Evolutionary conservation across 2,797 vertebrate genomes (phyloP).

Genomic region (Sebastes reedi): DNA sequence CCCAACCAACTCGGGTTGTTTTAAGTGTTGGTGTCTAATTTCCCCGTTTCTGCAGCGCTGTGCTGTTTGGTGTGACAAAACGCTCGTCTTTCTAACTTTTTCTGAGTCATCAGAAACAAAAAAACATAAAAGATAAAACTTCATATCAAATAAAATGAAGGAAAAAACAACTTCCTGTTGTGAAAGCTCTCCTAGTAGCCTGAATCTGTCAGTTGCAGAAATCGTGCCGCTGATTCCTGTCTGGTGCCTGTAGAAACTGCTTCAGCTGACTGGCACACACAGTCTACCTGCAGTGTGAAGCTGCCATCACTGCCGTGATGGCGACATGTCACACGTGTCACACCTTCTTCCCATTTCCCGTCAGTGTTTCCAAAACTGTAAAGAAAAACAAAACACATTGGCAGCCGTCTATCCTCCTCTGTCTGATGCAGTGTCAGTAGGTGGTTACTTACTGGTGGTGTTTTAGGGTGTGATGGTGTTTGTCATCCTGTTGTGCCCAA

Average conservation of each 20-base stretch:
- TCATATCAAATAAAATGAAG: not conserved
- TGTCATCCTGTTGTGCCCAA: not conserved
- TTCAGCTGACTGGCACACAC: not conserved
- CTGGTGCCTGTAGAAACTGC: not conserved
- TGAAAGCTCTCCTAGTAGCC: not conserved
- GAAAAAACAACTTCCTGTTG: not conserved
- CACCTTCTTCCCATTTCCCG: not conserved
- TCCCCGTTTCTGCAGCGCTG: not conserved
- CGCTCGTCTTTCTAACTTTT: not conserved
- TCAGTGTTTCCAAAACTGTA: not conserved
- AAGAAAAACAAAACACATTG: not conserved
- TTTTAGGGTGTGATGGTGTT: accelerated
- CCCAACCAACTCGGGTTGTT: not conserved
- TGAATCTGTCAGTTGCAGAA: not conserved
- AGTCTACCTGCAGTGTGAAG: not conserved
- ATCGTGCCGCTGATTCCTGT: not conserved
- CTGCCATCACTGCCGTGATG: not conserved
- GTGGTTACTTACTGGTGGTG: not conserved
- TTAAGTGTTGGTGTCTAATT: not conserved
- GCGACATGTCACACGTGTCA: not conserved
- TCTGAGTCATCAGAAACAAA: not conserved
- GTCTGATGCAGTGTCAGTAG: not conserved
- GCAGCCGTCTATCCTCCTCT: not conserved
- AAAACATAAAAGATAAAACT: not conserved
- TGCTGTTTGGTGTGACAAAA: not conserved